Conservation (phyloP, 2,113 vertebrate species). For the Macaca mulatta region DNA sequence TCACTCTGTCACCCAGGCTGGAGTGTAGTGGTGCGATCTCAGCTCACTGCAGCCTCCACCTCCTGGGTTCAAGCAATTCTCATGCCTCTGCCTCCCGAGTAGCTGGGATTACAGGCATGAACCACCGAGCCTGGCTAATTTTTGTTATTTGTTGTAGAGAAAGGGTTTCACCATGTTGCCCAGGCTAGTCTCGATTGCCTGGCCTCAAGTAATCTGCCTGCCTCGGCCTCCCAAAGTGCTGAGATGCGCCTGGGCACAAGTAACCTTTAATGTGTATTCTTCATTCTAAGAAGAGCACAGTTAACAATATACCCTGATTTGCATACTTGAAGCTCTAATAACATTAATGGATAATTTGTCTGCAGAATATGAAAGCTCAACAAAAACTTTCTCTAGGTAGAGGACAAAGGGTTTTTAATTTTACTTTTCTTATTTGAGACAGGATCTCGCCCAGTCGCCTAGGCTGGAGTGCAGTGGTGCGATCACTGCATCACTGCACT, state of each 20-base stretch:
- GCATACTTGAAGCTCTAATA: conserved; percentile 6
- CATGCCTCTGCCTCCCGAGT: neutral
- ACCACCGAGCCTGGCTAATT: neutral
- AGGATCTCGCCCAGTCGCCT: too few species aligned
- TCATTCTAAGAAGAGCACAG: neutral
- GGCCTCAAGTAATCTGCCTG: neutral
- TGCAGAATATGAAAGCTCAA: conserved; percentile 25
- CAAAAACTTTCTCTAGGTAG: conserved; percentile 17
- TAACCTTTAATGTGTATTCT: conserved; percentile 1
- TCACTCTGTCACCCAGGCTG: neutral
- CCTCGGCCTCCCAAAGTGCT: neutral
- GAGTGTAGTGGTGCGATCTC: neutral
- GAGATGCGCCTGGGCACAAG: neutral
- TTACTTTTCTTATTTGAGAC: too few species aligned
- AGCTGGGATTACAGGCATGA: neutral
- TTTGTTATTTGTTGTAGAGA: neutral
- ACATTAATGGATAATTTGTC: conserved; percentile 12
- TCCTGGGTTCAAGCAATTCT: neutral
- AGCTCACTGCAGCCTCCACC: neutral
- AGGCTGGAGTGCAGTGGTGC: too few species aligned
- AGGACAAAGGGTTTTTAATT: conserved; percentile 18
- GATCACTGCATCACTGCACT: too few species aligned
- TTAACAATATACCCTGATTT: neutral
- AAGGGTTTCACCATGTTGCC: neutral
- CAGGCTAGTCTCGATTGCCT: neutral